These are phyloP conservation scores for Stichodactyla mertensii DNA, from an alignment of 64 coral and sea anemone genomes.

Conservation along the genomic window DNA sequence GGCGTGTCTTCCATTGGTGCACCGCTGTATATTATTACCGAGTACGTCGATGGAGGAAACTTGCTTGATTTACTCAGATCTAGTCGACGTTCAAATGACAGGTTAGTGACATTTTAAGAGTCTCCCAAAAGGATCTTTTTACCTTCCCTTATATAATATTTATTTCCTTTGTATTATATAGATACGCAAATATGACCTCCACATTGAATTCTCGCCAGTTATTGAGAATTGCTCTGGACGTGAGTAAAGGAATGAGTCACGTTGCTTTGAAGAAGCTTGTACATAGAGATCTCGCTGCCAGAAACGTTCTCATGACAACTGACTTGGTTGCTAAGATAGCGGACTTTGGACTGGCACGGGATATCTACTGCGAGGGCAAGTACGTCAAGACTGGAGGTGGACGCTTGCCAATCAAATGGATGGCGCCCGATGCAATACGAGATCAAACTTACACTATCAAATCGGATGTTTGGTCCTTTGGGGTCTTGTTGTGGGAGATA, in stretches of 20 bases:
- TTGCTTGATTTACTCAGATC: slow-evolving; percentile 71
- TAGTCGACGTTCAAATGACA: slow-evolving; percentile 51
- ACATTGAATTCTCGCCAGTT: slow-evolving; percentile 54
- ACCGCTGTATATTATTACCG: slow-evolving; percentile 91
- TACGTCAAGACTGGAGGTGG: slow-evolving; percentile 71
- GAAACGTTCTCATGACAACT: slow-evolving; percentile 62
- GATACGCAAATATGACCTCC: slow-evolving; percentile 37
- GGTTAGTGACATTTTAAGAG: not conserved
- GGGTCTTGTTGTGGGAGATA: slow-evolving; percentile 76
- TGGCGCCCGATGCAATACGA: slow-evolving; percentile 69
- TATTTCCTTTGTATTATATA: not conserved
- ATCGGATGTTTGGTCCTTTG: slow-evolving; percentile 82
- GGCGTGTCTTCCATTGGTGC: slow-evolving; percentile 73
- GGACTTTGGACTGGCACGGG: slow-evolving; percentile 68
- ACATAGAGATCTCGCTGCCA: slow-evolving; percentile 69
- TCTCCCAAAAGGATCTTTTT: too few relatives aligned
- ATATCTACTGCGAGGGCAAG: slow-evolving; percentile 51
- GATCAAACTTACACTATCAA: slow-evolving; percentile 57
- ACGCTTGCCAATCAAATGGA: slow-evolving; percentile 70
- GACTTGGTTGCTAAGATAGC: slow-evolving; percentile 51
- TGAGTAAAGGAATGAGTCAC: slow-evolving; percentile 64
- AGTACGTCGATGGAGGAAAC: slow-evolving; percentile 79
- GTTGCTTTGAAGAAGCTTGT: slow-evolving; percentile 49
- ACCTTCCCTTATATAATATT: too few relatives aligned
- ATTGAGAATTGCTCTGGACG: slow-evolving; percentile 50